Evolutionary conservation across 2,797 vertebrate species (phyloP), one percentile per base, ranked within the genome.

Genomic region (Carapus acus): DNA sequence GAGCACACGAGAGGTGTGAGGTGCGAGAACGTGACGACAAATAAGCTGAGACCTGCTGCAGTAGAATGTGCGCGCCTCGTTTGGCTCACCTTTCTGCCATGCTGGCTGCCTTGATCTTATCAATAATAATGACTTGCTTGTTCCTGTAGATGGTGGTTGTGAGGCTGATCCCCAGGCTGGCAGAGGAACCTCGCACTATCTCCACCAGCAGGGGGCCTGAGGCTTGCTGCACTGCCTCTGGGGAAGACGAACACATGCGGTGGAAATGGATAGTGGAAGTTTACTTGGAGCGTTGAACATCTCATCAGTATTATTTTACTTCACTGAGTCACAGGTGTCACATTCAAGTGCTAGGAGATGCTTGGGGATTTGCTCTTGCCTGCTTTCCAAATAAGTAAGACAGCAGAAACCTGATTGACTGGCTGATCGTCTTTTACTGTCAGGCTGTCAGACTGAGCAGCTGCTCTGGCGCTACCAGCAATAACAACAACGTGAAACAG

Each of bases 91-190:
- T 94, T 85, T 98, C 95, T 49, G 92, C 94, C 49, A 96, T 92
- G 0, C 96, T 96, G 70, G 94, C 96, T 0, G 93, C 81, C 73
- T 94, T 96, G 78, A 99, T 93, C 82, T 93, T 95, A 77, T 98
- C 94, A 0, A 98, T 91, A 60, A 94, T 87, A 49, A 99, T 90
- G 58, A 94, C 90, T 20, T 94, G 92, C 75, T 94, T 99, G 84
- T 86, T 92, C 58, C 90, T 87, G 83, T 93, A 92, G 13, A 74
- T 76, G 19, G 89, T 78, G 1, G 89, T 87, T 14, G 85, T 83
- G 62, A 99, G 89, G 0, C 92, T 90, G 79, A 98, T 91, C 34
- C 96, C 96, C 71, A 99, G 81, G 0, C 88, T 85, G n/a, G 93
- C 86, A 0, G 94, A 91, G 0, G 89, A 88, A 1, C 88, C 83